A percentile compares a stretch with the other conserved stretches of the same genome.
phyloP scores from a whole-genome alignment of 2,113 vertebrate genomes.

The Nannospalax galili region DNA sequence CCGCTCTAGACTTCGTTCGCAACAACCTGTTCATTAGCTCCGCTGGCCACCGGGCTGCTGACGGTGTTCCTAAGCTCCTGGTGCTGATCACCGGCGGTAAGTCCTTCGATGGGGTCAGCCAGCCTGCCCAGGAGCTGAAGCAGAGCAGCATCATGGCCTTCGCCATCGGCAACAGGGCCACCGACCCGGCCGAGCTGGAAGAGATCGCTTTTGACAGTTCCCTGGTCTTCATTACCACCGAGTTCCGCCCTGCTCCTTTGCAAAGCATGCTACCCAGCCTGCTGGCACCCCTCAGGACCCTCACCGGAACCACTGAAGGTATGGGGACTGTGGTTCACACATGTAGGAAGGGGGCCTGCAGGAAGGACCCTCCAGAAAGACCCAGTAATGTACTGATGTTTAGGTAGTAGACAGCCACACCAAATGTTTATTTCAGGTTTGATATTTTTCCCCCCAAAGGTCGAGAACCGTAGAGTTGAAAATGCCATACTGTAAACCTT shows the following conservation, averaged over 20 bases:
- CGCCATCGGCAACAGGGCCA: constrained; percentile 86
- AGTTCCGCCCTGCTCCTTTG: constrained; percentile 86
- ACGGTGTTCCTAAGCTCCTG: constrained; percentile 91
- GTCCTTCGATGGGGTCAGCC: constrained; percentile 89
- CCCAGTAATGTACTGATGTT: background rate
- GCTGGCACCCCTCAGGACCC: constrained; percentile 88
- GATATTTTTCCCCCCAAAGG: background rate
- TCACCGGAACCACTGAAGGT: constrained; percentile 92
- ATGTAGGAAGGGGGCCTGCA: background rate
- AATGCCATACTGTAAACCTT: background rate
- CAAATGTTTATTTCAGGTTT: background rate
- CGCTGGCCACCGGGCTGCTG: constrained; percentile 88
- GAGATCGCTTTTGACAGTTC: constrained; percentile 88
- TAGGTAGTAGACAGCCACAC: too few species aligned
- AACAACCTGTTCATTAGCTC: constrained; percentile 88
- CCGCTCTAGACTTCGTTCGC: constrained; percentile 91
- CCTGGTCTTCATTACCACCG: constrained; percentile 85
- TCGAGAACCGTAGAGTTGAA: background rate
- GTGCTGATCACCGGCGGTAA: constrained; percentile 92
- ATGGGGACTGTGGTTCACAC: background rate
- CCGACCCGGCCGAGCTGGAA: constrained; percentile 86
- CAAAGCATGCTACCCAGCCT: constrained; percentile 82
- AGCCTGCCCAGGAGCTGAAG: constrained; percentile 86
- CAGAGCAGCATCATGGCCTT: constrained; percentile 88
- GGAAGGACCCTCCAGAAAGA: background rate